Evolutionary conservation across 2,888 invertebrate species (phyloP), one percentile per base, ranked within the genome.

Genomic region (Pherbina coryleti): DNA sequence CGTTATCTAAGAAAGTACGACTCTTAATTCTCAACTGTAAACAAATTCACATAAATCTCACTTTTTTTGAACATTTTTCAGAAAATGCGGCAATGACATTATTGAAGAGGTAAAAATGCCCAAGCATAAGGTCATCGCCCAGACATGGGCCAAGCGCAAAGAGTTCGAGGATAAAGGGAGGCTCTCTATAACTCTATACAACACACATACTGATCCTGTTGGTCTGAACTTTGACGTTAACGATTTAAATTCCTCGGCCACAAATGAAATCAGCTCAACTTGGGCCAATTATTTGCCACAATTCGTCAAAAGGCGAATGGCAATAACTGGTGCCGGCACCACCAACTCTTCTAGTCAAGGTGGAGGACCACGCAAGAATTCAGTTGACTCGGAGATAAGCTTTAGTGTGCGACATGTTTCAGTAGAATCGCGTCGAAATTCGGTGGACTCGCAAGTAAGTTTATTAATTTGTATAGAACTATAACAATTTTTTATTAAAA

Each of bases 261-360:
- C 95, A 79, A 94, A 94, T 82, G 96, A 96, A 84, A 92, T 98
- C 73, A 97, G 97, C 76, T 96, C 97, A 0, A 95, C 96, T 0
- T 98, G 97, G 96, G 96, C 96, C 57, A 96, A 96, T 75, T 96
- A 96, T 81, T 91, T 98, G 80, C 97, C 97, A 0, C 94, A 96
- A 82, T 92, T 97, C 85, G 94, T 97, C 1, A 93, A 93, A 8
- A 92, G 98, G 3, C 92, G 98, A 84, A 96, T 95, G 84, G 98
- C 97, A 0, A 91, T 98, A 14, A 94, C 93, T 79, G 92, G 93
- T 14, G 88, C 86, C 5, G 85, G 86, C 1, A 82, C 84, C 62
- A 86, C 87, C 82, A 89, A 91, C 90, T 90, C 92, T 86, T 86
- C 92, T 88, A 85, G 92, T 90, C 90, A 92, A 90, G 92, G 91